Evolutionary conservation across 2,797 vertebrate species (phyloP), one percentile per base, ranked within the genome.

Genomic region (Parauchenoglanis punctatus): DNA sequence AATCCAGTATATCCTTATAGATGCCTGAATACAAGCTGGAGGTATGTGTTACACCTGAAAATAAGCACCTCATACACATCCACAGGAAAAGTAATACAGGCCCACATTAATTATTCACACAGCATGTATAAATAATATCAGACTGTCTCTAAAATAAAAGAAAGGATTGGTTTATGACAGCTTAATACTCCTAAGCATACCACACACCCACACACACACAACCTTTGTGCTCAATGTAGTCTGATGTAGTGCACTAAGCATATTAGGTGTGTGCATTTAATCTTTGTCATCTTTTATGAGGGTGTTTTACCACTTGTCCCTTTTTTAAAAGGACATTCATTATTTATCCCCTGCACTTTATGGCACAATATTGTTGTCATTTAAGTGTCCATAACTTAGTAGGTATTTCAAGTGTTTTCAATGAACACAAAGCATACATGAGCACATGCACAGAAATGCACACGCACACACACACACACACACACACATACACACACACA

Each of bases 261-360:
- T 93, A 93, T 94, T 92, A 93, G 90, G 88, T 91, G 92, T 93
- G 91, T 91, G 88, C 92, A 89, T 94, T 95, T 94, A 91, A 94
- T 93, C 92, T 90, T 58, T 0, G 67, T 85, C 76, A 83, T 90
- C 65, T 81, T 94, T 93, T 87, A 91, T 89, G 85, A 75, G 70
- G 15, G 17, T 77, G 75, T 81, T 89, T 88, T 75, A 88, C 89
- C 92, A 90, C 92, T 93, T 92, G 92, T 88, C 81, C 93, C 23
- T 15, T n/a, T 90, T 25, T 89, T 92, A 92, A 83, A 82, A 81
- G 75, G 61, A 68, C 91, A 96, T 96, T 56, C 91, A 95, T 96
- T 95, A 96, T 96, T 44, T 46, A 46, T 46, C 70, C 10, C 70
- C 95, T 92, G 96, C 17, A 31, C 92, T 90, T 93, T 92, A 93